phyloP scores from a whole-genome alignment of 1,140 invertebrate genomes.

The Chlorops oryzae region DNA sequence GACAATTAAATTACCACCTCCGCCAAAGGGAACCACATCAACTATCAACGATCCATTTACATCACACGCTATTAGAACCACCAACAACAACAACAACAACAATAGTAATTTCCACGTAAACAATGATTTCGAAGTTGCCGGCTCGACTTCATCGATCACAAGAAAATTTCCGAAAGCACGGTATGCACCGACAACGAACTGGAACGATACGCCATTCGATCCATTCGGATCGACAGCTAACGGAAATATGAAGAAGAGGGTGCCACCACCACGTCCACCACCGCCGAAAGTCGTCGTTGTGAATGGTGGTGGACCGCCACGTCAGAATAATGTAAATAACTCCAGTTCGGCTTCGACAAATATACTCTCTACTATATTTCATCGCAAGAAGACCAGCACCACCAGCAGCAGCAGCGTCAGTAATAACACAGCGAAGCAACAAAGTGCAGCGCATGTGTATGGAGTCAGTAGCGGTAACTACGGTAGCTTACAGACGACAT shows the following conservation, averaged over 20 bases:
- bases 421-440: constrained; percentile 38
- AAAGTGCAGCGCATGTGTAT: constrained; percentile 47
- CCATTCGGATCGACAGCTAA: constrained; percentile 20
- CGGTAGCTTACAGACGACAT: constrained; percentile 11
- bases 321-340: constrained; percentile 12
- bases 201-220: constrained; percentile 40
- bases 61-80: constrained; percentile 16
- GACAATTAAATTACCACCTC: constrained; percentile 39
- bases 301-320: constrained; percentile 22
- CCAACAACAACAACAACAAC: constrained; percentile 14
- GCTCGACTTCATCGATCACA: constrained; percentile 28
- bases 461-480: constrained; percentile 47
- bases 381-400: constrained; percentile 30
- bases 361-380: constrained; percentile 49
- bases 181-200: constrained; percentile 41
- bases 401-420: constrained; percentile 15
- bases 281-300: constrained; percentile 36
- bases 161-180: constrained; percentile 41
- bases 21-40: constrained; percentile 29
- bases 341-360: constrained; percentile 41
- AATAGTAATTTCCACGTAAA: constrained; percentile 20
- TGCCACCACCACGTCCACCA: constrained; percentile 42
- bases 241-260: constrained; percentile 29
- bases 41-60: too few relatives aligned
- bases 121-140: constrained; percentile 5